Percentiles rank a stretch among this genome's conserved stretches.
Conservation (phyloP, 2,113 vertebrate species). For the Osmerus mordax region DNA sequence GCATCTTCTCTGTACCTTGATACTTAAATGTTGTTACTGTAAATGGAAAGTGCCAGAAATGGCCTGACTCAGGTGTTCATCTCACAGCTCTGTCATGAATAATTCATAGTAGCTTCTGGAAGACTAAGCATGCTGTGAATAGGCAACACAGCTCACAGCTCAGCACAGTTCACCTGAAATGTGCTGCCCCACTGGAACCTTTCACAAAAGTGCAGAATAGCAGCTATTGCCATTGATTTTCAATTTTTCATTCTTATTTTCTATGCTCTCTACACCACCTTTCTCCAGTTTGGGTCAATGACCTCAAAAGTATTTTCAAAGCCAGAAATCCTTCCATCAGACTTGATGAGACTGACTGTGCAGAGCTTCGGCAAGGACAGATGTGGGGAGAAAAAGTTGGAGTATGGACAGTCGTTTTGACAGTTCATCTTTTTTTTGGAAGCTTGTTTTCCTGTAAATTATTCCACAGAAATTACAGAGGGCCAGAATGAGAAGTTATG, state of each 20-base stretch:
- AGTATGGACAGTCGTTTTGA: conserved; percentile 51
- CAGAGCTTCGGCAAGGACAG: conserved; percentile 24
- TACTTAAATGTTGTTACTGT: neutral
- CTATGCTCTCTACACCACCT: conserved; percentile 19
- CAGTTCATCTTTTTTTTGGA: conserved; percentile 49
- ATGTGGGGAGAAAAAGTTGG: conserved; percentile 41
- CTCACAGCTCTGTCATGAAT: conserved; percentile 23
- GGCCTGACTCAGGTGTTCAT: conserved; percentile 24
- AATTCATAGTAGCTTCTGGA: conserved; percentile 29
- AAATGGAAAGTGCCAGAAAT: conserved; percentile 1
- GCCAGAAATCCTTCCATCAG: conserved; percentile 22
- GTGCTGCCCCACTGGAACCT: conserved; percentile 14
- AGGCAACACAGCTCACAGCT: neutral
- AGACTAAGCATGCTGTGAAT: neutral
- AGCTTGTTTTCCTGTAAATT: conserved; percentile 64
- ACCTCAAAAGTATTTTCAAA: conserved; percentile 24
- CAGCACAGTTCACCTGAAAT: conserved; percentile 11
- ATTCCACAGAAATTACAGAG: conserved; percentile 64
- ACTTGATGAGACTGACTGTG: neutral
- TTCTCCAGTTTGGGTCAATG: conserved; percentile 28
- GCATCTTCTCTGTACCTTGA: neutral
- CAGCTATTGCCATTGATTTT: neutral
- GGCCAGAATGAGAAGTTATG: conserved; percentile 73
- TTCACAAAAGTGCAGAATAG: conserved; percentile 7
- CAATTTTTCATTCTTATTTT: conserved; percentile 3